A percentile compares a stretch with the other conserved stretches of the same genome.
phyloP scores from a whole-genome alignment of 1,140 invertebrate species.

The Brachystomella parvula region DNA sequence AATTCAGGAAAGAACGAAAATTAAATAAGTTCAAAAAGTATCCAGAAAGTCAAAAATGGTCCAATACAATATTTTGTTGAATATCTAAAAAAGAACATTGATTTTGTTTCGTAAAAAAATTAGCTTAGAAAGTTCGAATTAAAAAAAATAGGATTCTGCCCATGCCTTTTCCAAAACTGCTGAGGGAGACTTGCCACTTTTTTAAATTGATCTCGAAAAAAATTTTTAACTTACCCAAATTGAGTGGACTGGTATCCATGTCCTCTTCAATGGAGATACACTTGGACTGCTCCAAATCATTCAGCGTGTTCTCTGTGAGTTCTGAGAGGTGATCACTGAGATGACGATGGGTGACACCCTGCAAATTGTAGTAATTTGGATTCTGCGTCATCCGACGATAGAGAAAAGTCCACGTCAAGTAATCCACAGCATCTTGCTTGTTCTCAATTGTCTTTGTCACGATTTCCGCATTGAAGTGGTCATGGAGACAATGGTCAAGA shows the following conservation, averaged over 20 bases:
- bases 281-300: constrained; percentile 93
- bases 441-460: constrained; percentile 99
- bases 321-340: constrained; percentile 97
- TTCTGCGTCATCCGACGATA: constrained; percentile 96
- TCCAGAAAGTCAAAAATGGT: too few relatives aligned
- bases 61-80: too few relatives aligned
- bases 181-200: too few relatives aligned
- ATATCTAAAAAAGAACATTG: too few relatives aligned
- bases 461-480: constrained; percentile 99
- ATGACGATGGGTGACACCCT: constrained; percentile 92
- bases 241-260: constrained; percentile 90
- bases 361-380: constrained; percentile 98
- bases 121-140: too few relatives aligned
- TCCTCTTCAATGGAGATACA: constrained; percentile 98
- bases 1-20: too few relatives aligned
- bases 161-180: too few relatives aligned
- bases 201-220: too few relatives aligned
- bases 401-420: constrained; percentile 98
- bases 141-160: too few relatives aligned
- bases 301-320: constrained; percentile 90
- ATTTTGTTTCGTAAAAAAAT: too few relatives aligned
- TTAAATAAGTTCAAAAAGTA: too few relatives aligned
- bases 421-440: constrained; percentile 99
- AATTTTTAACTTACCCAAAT: too few relatives aligned
- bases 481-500: constrained; percentile 91